phyloP scores from a whole-genome alignment of 2,797 vertebrate genomes.

The Strix occidentalis region DNA sequence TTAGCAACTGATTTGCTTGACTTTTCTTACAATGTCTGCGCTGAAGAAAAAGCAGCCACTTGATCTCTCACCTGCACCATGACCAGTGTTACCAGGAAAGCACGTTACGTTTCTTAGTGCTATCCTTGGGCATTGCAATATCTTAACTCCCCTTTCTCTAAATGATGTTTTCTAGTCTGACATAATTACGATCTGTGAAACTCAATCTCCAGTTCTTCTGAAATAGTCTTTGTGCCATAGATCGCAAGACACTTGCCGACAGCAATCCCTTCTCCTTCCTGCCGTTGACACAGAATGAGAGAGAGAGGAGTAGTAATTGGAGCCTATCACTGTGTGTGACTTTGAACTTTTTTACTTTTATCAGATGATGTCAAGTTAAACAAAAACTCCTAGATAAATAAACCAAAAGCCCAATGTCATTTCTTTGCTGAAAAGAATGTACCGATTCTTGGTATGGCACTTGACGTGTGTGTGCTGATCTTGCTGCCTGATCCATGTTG shows the following conservation, averaged over 20 bases:
- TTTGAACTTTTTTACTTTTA: constrained; percentile 38
- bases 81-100: neutral
- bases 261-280: neutral
- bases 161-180: neutral
- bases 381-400: neutral
- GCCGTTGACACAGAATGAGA: neutral
- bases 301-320: neutral
- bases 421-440: neutral
- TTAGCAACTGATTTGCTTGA: neutral
- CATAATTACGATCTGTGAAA: neutral
- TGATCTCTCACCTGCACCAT: neutral
- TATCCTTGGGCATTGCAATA: neutral
- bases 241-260: neutral
- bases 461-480: neutral
- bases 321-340: neutral
- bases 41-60: neutral
- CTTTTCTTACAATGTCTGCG: neutral
- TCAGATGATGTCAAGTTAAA: constrained; percentile 24
- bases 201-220: neutral
- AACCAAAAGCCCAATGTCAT: neutral
- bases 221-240: neutral
- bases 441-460: neutral
- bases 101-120: neutral
- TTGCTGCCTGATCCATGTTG: neutral
- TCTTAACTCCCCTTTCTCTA: neutral